Evolutionary conservation across 2,888 invertebrate species (phyloP), one percentile per base, ranked within the genome.

Genomic region (Drosophila parthenogenetica): DNA sequence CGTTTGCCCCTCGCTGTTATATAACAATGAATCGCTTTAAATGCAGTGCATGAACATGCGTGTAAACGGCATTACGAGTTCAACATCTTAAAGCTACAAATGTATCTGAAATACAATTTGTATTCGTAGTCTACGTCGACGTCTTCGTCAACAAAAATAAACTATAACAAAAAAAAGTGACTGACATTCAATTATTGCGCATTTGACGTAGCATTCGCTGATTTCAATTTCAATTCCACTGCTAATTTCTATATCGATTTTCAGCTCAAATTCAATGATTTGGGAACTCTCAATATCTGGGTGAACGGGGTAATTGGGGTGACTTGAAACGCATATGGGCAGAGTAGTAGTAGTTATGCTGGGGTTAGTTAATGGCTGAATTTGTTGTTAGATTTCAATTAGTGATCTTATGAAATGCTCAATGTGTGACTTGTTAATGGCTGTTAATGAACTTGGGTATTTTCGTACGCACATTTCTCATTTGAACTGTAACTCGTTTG

Each of bases 141-240:
- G 46, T 19, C n/a, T n/a, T 14, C 45, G 13, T 3, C 35, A 35
- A 35, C 35, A 3, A 73, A 54, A 37, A 49, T 25, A 49, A 35
- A 35, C 13, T 32, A 48, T 46, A 29, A 49, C 40, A 42, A 74
- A 54, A 43, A 57, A 46, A 50, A 61, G 40, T 75, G 42, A 78
- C 57, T 82, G 83, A 39, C 73, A 85, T 69, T 76, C 86, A 81
- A 86, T 82, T 81, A 69, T 76, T 58, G 60, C 62, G 60, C 72
- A 53, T 55, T 57, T 55, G 32, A 25, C 53, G 45, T 29, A 49
- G 48, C 32, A 49, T 32, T 49, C 32, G 48, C 32, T 32, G 35
- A 49, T 42, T 55, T 3, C 22, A 25, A 39, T 39, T 29, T 8
- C 54, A 8, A 43, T 19, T 48, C 16, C 17, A 10, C 29, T 62